Evolutionary conservation across 2,888 invertebrate species (phyloP).

Genomic region (Erpobdella octoculata): DNA sequence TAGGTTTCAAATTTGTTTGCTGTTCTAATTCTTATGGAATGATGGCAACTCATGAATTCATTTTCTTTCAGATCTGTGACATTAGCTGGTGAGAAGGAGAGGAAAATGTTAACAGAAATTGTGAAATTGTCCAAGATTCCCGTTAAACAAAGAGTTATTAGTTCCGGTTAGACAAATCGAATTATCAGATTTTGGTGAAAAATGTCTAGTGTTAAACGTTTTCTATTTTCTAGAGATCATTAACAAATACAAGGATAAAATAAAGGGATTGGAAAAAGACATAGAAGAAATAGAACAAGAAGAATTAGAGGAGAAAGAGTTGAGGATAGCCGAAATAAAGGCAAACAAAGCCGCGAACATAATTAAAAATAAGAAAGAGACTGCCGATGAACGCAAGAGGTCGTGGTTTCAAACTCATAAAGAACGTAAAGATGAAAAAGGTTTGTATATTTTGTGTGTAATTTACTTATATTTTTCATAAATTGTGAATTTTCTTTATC

Average conservation of each 20-base stretch:
- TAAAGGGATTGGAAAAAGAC: slow-evolving; percentile 63
- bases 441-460: slow-evolving; percentile 4
- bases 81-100: slow-evolving; percentile 83
- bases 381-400: slow-evolving; percentile 28
- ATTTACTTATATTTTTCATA: not conserved
- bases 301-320: slow-evolving; percentile 71
- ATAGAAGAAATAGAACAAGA: slow-evolving; percentile 69
- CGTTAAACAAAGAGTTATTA: slow-evolving; percentile 78
- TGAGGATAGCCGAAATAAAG: slow-evolving; percentile 77
- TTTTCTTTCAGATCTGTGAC: slow-evolving; percentile 65
- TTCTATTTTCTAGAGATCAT: slow-evolving; percentile 25
- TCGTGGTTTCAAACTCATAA: slow-evolving; percentile 33
- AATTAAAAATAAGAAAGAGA: too few relatives aligned
- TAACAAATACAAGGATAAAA: slow-evolving; percentile 22
- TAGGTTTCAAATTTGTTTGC: too few relatives aligned
- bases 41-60: not conserved
- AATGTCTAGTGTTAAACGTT: not conserved
- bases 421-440: slow-evolving; percentile 30
- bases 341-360: slow-evolving; percentile 57
- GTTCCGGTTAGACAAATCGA: slow-evolving; percentile 55
- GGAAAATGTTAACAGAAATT: slow-evolving; percentile 81
- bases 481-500: not conserved
- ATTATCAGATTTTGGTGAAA: not conserved
- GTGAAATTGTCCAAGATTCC: slow-evolving; percentile 75
- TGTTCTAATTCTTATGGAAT: not conserved